Percentiles rank a stretch among this genome's conserved stretches.
phyloP scores from a whole-genome alignment of 1,140 invertebrate species.

The Drosophila navojoa region DNA sequence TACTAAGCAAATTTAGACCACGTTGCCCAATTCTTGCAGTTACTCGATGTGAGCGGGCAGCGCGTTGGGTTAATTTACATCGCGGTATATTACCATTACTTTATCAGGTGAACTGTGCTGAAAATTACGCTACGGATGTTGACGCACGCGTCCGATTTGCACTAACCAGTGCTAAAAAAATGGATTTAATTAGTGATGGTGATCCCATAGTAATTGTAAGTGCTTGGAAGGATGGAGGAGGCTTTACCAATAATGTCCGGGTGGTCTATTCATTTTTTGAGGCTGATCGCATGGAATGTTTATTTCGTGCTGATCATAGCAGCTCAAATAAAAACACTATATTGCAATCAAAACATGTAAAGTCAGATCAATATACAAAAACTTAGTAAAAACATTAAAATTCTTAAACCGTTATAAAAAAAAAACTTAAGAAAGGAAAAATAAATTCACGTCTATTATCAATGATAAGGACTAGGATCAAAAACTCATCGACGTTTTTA shows the following conservation, averaged over 20 bases:
- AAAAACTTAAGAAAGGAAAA: too few relatives aligned
- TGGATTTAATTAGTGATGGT: slow-evolving; percentile 92
- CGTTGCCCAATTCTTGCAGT: too few relatives aligned
- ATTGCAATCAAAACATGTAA: slow-evolving; percentile 18
- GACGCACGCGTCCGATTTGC: slow-evolving; percentile 95
- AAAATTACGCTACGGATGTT: slow-evolving; percentile 87
- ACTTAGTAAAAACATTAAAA: too few relatives aligned
- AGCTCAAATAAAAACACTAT: slow-evolving; percentile 44
- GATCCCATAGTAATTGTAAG: slow-evolving; percentile 96
- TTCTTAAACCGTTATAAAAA: too few relatives aligned
- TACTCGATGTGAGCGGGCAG: too few relatives aligned
- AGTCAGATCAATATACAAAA: background rate
- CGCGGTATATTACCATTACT: too few relatives aligned
- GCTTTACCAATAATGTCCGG: slow-evolving; percentile 98
- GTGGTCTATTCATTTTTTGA: slow-evolving; percentile 91
- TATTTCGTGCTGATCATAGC: slow-evolving; percentile 49
- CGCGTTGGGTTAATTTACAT: too few relatives aligned
- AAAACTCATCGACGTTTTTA: too few relatives aligned
- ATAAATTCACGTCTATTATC: too few relatives aligned
- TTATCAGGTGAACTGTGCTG: too few relatives aligned
- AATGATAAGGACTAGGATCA: too few relatives aligned
- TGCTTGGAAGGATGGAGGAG: slow-evolving; percentile 97
- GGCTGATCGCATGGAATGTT: slow-evolving; percentile 63
- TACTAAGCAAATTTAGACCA: too few relatives aligned
- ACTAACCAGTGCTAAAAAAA: slow-evolving; percentile 92